phyloP scores from a whole-genome alignment of 1,140 invertebrate genomes.

The Diprion similis region DNA sequence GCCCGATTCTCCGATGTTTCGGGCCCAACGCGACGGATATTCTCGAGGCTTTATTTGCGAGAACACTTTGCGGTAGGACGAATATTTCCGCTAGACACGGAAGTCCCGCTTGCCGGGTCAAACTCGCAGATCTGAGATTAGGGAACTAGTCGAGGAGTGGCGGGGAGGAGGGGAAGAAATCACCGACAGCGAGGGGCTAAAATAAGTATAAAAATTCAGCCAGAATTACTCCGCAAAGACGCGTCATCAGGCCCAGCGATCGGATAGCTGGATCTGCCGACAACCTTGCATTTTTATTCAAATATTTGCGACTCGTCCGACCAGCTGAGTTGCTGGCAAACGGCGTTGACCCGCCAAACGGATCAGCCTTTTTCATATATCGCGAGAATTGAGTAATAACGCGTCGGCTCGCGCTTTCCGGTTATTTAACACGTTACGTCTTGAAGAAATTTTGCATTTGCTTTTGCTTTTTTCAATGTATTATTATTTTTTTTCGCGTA shows the following conservation, averaged over 20 bases:
- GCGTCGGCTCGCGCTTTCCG: no score
- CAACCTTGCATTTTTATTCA: neutral
- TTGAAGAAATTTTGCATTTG: no score
- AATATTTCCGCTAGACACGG: neutral
- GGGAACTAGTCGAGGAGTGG: neutral
- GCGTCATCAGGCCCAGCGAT: neutral
- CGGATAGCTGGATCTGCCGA: neutral
- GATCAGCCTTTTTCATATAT: no score
- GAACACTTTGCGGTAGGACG: no score
- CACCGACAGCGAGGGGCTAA: no score
- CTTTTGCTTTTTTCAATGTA: no score
- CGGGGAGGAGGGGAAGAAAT: neutral
- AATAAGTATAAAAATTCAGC: neutral
- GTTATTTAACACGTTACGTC: no score
- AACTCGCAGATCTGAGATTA: neutral
- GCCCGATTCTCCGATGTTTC: neutral
- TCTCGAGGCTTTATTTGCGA: neutral
- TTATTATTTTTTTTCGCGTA: no score
- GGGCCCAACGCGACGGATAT: neutral
- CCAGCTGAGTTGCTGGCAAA: neutral
- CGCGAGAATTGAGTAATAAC: no score
- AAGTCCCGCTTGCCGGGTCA: neutral
- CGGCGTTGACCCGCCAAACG: no score
- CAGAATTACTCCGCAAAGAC: neutral
- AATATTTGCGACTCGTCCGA: neutral